Conservation (phyloP, 35 echinoderm and acorn worm species). For the Apostichopus japonicus region DNA sequence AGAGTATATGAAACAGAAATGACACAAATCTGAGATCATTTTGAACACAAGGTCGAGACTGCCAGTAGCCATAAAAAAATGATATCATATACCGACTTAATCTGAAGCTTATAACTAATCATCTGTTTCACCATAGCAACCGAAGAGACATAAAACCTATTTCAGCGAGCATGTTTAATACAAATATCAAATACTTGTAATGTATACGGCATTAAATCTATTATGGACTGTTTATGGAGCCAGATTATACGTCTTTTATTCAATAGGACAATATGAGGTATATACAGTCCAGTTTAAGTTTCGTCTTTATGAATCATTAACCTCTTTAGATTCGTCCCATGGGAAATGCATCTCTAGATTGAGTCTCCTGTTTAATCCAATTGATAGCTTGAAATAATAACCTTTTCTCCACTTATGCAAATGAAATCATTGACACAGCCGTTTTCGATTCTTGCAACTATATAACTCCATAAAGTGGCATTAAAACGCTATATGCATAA, state of each 20-base stretch:
- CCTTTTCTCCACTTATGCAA: neutral
- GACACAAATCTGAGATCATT: too few relatives aligned
- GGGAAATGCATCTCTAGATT: neutral
- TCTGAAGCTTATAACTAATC: too few relatives aligned
- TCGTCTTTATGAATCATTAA: neutral
- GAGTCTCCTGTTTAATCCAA: neutral
- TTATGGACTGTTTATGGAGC: neutral
- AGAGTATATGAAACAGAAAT: too few relatives aligned
- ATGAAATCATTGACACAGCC: neutral
- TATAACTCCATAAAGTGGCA: too few relatives aligned
- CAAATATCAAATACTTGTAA: too few relatives aligned
- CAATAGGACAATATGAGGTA: neutral
- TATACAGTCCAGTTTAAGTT: neutral
- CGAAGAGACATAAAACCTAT: too few relatives aligned
- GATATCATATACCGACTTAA: too few relatives aligned
- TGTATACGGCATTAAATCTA: neutral
- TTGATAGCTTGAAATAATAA: neutral
- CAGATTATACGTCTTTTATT: neutral
- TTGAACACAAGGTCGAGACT: too few relatives aligned
- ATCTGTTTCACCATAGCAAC: too few relatives aligned
- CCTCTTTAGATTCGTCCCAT: neutral
- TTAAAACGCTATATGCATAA: too few relatives aligned
- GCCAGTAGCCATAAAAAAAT: too few relatives aligned
- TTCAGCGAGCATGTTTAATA: too few relatives aligned
- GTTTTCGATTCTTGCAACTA: neutral